These are phyloP conservation scores for Chinchilla lanigera DNA, from an alignment of 2,113 vertebrate genomes.

Conservation along the genomic window DNA sequence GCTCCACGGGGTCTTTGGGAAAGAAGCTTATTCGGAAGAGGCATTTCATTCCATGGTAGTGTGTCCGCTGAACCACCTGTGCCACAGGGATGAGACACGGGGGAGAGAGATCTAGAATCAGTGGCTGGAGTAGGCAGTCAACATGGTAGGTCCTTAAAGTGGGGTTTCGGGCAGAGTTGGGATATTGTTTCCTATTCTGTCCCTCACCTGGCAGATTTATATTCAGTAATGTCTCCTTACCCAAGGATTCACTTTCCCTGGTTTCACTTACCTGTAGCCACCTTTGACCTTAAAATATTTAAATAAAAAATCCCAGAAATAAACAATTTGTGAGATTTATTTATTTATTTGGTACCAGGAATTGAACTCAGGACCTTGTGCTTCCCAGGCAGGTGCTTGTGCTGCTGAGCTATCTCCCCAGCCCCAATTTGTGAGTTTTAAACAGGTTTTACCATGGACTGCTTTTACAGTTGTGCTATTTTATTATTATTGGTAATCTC, in stretches of 20 bases:
- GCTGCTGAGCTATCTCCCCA: too few relatives aligned
- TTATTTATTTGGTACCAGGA: too few relatives aligned
- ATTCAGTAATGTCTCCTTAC: background rate
- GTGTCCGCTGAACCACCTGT: slow-evolving; percentile 98
- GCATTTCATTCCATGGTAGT: slow-evolving; percentile 99
- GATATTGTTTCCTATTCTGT: background rate
- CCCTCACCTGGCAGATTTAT: background rate
- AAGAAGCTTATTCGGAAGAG: slow-evolving; percentile 98
- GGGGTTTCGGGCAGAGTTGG: background rate
- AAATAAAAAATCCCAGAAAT: background rate
- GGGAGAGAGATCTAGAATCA: slow-evolving; percentile 43
- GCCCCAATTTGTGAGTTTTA: background rate
- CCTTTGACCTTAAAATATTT: background rate
- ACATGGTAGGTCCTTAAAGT: background rate
- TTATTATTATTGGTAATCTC: background rate
- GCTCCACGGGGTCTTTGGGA: slow-evolving; percentile 97
- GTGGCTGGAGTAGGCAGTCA: background rate
- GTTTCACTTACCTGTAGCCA: background rate
- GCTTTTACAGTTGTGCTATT: background rate
- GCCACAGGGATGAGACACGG: background rate
- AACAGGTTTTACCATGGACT: background rate
- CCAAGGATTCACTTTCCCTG: background rate
- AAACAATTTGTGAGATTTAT: background rate
- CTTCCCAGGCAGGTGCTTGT: too few relatives aligned
- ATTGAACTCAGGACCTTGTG: too few relatives aligned